Evolutionary conservation across 1,140 invertebrate genomes (phyloP).

Genomic region (Ctenoplectra terminalis): DNA sequence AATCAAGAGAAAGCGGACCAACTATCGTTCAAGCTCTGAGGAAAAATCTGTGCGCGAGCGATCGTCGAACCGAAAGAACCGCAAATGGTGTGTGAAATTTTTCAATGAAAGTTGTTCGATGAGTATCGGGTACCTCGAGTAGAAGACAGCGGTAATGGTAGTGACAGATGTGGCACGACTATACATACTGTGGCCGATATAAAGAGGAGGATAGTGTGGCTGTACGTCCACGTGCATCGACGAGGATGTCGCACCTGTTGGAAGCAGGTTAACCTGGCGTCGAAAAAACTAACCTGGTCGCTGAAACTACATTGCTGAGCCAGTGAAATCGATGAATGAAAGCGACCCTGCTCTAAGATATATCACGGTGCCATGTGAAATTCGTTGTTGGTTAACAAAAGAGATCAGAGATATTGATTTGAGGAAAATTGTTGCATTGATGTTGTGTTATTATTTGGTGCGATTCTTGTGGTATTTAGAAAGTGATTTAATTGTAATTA

Average conservation of each 20-base stretch:
- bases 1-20: not conserved
- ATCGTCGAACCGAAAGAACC: not conserved
- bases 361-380: not conserved
- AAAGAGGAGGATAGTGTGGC: slow-evolving; percentile 45
- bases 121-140: slow-evolving; percentile 21
- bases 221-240: slow-evolving; percentile 40
- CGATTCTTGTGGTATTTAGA: not conserved
- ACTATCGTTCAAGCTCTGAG: not conserved
- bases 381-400: not conserved
- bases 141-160: slow-evolving; percentile 14
- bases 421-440: not conserved
- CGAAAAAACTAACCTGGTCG: slow-evolving; percentile 50
- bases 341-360: slow-evolving; percentile 30
- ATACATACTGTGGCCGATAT: slow-evolving; percentile 2
- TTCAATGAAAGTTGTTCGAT: slow-evolving; percentile 62
- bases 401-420: not conserved
- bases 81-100: slow-evolving; percentile 50
- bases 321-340: slow-evolving; percentile 65
- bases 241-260: slow-evolving; percentile 60
- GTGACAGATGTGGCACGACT: slow-evolving; percentile 52
- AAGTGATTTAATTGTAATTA: too few relatives aligned
- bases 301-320: slow-evolving; percentile 38
- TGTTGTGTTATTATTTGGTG: too few relatives aligned
- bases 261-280: slow-evolving; percentile 50
- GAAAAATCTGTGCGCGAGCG: not conserved